A percentile compares a stretch with the other conserved stretches of the same genome.
Evolutionary conservation across 2,888 invertebrate genomes (phyloP).

Genomic region (Eremobia ochroleuca): DNA sequence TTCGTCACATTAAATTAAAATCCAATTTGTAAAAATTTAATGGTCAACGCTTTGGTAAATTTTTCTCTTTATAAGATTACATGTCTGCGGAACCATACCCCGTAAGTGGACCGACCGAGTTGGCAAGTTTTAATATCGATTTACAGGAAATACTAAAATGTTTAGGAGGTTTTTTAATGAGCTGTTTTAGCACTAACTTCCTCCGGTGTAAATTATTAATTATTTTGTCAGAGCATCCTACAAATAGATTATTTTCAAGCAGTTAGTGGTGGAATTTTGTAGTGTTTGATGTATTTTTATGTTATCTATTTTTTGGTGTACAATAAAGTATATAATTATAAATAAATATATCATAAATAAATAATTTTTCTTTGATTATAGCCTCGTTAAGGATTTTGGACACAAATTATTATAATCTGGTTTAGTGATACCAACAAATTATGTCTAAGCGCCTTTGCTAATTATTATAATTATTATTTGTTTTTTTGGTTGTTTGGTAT

Average conservation of each 20-base stretch:
- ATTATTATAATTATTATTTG: constrained; percentile 16
- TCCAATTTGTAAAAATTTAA: background rate
- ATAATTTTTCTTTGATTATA: constrained; percentile 3
- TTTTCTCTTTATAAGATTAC: background rate
- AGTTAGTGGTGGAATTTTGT: too few species aligned
- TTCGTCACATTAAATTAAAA: background rate
- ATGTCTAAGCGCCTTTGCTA: constrained; percentile 11
- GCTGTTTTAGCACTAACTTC: constrained; percentile 57
- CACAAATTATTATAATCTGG: constrained; percentile 8
- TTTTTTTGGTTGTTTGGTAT: background rate
- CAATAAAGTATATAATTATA: too few species aligned
- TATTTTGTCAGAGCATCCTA: constrained; percentile 22
- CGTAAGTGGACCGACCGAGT: background rate
- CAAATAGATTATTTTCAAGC: constrained; percentile 11
- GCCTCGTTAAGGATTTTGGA: background rate
- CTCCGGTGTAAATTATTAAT: constrained; percentile 33
- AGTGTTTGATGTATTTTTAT: too few species aligned
- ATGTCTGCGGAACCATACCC: constrained; percentile 14
- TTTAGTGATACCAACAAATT: constrained; percentile 4
- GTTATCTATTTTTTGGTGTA: too few species aligned
- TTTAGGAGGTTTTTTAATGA: constrained; percentile 48
- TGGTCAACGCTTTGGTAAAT: too few species aligned
- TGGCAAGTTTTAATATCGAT: constrained; percentile 21
- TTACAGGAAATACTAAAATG: constrained; percentile 57
- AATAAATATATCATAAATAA: too few species aligned